phyloP scores from a whole-genome alignment of 1,140 invertebrate species.

The Ylistrum balloti region DNA sequence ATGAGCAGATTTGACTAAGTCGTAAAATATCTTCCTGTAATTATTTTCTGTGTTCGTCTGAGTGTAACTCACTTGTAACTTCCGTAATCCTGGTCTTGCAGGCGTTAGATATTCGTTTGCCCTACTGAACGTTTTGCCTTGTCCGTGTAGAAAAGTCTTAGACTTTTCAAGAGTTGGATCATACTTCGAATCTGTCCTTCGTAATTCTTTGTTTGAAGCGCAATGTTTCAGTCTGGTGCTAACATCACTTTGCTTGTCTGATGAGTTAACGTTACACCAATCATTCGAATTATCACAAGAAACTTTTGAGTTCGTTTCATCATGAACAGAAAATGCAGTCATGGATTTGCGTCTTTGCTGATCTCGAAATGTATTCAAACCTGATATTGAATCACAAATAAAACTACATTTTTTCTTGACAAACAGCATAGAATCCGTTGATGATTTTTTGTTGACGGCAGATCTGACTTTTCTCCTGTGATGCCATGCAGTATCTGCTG shows the following conservation, averaged over 20 bases:
- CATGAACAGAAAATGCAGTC: neutral
- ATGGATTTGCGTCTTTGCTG: neutral
- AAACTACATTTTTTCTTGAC: neutral
- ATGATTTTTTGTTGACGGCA: neutral
- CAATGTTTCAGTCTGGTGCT: neutral
- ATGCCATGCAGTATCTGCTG: neutral
- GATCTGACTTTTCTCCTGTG: neutral
- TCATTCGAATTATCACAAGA: neutral
- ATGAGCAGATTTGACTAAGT: constrained; percentile 66
- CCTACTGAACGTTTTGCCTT: constrained; percentile 61
- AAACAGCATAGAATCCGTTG: neutral
- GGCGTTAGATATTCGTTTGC: constrained; percentile 62
- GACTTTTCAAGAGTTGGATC: constrained; percentile 67
- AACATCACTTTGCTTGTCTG: neutral
- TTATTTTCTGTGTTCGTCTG: constrained; percentile 68
- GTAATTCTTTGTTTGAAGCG: constrained; percentile 9
- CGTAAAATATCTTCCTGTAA: constrained; percentile 66
- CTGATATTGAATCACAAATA: neutral
- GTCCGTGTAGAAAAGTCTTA: constrained; percentile 59
- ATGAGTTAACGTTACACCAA: neutral
- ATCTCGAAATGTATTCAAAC: neutral
- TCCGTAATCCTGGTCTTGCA: constrained; percentile 60
- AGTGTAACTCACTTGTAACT: constrained; percentile 67
- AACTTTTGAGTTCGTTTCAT: neutral
- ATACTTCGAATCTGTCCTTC: constrained; percentile 52